Evolutionary conservation across 2,113 vertebrate genomes (phyloP), one percentile per base, ranked within the genome.

Genomic region (Sapajus apella): DNA sequence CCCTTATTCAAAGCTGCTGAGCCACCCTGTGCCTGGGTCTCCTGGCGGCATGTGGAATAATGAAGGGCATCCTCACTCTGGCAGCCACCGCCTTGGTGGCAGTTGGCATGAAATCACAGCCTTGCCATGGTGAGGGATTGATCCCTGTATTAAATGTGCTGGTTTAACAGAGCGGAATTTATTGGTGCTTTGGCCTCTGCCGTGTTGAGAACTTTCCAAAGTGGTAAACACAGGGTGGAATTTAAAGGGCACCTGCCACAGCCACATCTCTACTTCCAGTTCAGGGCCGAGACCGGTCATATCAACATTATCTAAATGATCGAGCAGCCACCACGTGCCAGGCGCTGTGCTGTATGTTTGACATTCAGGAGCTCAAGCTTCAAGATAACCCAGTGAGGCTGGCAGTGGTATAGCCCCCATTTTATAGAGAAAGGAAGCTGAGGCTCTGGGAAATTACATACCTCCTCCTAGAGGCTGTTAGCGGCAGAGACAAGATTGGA

Each of bases 131-230:
- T 92, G 91, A 98, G 77, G 87, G 66, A 82, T 73, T 84, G 90
- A 93, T 52, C 92, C 80, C 25, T 45, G 43, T 91, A 95, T 95
- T 96, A 88, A 95, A 97, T 16, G 93, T 87, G 84, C 84, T 61
- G 52, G 93, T 75, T 95, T 90, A 97, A 95, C 95, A 93, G 95
- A 95, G 93, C 16, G 2, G 97, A 94, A 95, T 96, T 92, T 95
- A 96, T 96, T 76, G 90, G 90, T 80, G 84, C 89, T 91, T 32
- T 83, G 75, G 93, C 95, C 96, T 96, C 83, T 80, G 97, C 91
- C 83, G 32, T 8, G 2, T 0, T 77, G 79, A 95, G 95, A 95
- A 70, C 47, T 87, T 97, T 94, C 91, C 95, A 92, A 84, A 86
- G 83, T 3, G 0, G 50, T 79, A 91, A 96, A 94, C 84, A 58